A percentile compares a stretch with the other conserved stretches of the same genome.
These are phyloP conservation scores for Lithobates sylvaticus DNA, from an alignment of 2,797 vertebrate genomes.

Conservation along the genomic window DNA sequence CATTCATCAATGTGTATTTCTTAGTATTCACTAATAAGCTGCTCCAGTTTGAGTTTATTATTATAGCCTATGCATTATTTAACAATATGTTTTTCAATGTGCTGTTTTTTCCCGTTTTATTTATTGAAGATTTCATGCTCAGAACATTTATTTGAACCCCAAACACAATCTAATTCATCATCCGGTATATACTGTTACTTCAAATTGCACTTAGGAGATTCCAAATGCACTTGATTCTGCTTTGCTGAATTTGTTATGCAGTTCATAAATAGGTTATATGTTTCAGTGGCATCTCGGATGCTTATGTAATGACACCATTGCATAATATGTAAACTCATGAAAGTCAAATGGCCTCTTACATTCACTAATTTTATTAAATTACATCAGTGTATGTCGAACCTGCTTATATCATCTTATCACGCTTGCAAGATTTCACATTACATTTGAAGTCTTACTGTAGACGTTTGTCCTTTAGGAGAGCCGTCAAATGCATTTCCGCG, in stretches of 20 bases:
- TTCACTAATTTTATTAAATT: conserved; percentile 63
- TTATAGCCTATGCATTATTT: conserved; percentile 29
- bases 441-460: conserved; percentile 12
- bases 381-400: conserved; percentile 54
- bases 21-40: conserved; percentile 23
- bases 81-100: conserved; percentile 13
- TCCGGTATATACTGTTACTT: conserved; percentile 34
- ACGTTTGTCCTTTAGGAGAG: neutral
- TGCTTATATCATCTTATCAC: conserved; percentile 58
- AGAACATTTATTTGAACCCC: conserved; percentile 49
- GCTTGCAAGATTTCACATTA: conserved; percentile 49
- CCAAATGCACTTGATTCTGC: conserved; percentile 53
- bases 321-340: conserved; percentile 62
- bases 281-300: conserved; percentile 48
- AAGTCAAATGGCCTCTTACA: conserved; percentile 60
- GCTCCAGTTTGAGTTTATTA: conserved; percentile 1
- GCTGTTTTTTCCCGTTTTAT: conserved; percentile 18
- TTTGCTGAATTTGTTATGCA: conserved; percentile 57
- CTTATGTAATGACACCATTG: conserved; percentile 59
- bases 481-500: conserved; percentile 1
- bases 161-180: conserved; percentile 52
- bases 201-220: conserved; percentile 57
- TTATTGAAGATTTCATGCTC: conserved; percentile 52
- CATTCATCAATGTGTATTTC: conserved; percentile 11
- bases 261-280: conserved; percentile 61